A percentile compares a stretch with the other conserved stretches of the same genome.
phyloP scores from a whole-genome alignment of 2,113 vertebrate species.

The Axis porcinus region DNA sequence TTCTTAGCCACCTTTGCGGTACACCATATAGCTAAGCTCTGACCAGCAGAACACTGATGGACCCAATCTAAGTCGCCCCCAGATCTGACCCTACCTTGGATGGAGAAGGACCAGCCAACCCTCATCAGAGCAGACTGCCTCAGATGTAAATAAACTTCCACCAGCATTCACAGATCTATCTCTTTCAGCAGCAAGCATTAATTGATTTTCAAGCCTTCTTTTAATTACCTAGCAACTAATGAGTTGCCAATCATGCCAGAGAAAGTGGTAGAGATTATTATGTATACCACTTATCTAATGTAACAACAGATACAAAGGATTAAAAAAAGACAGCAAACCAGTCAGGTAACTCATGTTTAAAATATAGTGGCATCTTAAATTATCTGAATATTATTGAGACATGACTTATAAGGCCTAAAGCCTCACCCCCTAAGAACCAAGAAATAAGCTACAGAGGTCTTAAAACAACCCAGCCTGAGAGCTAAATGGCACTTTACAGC shows the following conservation, averaged over 20 bases:
- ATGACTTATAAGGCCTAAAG: background rate
- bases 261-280: background rate
- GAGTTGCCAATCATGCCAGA: background rate
- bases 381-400: background rate
- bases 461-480: background rate
- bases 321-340: background rate
- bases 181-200: background rate
- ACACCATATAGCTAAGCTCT: background rate
- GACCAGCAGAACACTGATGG: too few species aligned
- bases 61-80: background rate
- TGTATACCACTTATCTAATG: background rate
- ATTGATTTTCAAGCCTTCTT: constrained; percentile 3
- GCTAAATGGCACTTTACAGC: background rate
- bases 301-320: background rate
- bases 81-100: background rate
- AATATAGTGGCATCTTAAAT: background rate
- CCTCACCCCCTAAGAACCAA: background rate
- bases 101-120: background rate
- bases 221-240: background rate
- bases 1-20: background rate
- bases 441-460: background rate
- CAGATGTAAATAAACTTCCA: background rate
- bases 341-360: background rate
- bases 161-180: background rate
- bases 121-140: background rate